Percentiles rank a stretch among this genome's conserved stretches.
Evolutionary conservation across 2,888 invertebrate genomes (phyloP).

Genomic region (Parnassius orleans): DNA sequence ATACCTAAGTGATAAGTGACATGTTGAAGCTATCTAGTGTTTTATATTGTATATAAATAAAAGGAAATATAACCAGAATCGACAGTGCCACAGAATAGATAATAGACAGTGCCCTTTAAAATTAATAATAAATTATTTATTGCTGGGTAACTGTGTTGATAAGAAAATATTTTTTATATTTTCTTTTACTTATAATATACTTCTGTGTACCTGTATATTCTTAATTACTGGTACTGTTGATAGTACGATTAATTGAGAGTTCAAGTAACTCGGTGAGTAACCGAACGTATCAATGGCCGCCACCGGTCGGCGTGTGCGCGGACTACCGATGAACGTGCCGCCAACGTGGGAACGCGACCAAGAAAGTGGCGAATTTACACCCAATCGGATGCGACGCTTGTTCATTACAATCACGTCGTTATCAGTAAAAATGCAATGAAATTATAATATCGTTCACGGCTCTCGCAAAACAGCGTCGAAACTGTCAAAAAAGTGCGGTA

Average conservation of each 20-base stretch:
- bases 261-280: constrained; percentile 14
- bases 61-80: too few species aligned
- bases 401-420: constrained; percentile 43
- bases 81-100: too few species aligned
- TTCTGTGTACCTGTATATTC: background rate
- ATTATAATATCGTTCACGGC: constrained; percentile 42
- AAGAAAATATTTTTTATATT: background rate
- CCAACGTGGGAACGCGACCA: constrained; percentile 37
- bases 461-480: constrained; percentile 42
- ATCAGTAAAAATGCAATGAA: constrained; percentile 52
- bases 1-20: too few species aligned
- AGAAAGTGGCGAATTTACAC: constrained; percentile 34
- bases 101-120: too few species aligned
- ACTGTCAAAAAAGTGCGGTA: constrained; percentile 48
- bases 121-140: too few species aligned
- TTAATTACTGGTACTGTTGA: background rate
- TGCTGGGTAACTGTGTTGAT: too few species aligned
- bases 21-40: too few species aligned
- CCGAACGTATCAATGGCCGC: constrained; percentile 33
- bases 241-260: constrained; percentile 3
- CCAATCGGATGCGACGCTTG: constrained; percentile 24
- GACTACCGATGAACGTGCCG: constrained; percentile 34
- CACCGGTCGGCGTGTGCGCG: constrained; percentile 31
- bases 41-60: too few species aligned
- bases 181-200: background rate